phyloP scores from a whole-genome alignment of 2,888 invertebrate genomes.

The Ennomos fuscantarius region DNA sequence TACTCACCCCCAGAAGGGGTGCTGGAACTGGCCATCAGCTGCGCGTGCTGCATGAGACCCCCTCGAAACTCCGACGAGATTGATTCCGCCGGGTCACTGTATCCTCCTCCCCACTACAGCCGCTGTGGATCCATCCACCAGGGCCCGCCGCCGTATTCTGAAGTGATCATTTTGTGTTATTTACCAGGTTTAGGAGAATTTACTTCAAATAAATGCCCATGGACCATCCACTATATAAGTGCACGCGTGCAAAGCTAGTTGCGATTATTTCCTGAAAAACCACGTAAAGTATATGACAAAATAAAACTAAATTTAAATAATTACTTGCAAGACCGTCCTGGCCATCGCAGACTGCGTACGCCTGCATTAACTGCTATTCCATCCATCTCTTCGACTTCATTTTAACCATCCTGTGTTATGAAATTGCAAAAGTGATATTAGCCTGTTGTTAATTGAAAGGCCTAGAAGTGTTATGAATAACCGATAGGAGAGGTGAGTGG shows the following conservation, averaged over 20 bases:
- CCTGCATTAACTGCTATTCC: neutral
- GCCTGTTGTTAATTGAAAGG: too few relatives aligned
- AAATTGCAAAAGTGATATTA: too few relatives aligned
- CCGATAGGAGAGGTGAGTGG: too few relatives aligned
- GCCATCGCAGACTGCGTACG: too few relatives aligned
- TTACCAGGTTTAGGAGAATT: slow-evolving; percentile 7
- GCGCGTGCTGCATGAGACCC: slow-evolving; percentile 75
- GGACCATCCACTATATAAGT: neutral
- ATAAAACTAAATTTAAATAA: too few relatives aligned
- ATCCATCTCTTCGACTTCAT: slow-evolving; percentile 11
- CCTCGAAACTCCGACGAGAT: slow-evolving; percentile 88
- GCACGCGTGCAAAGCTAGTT: too few relatives aligned
- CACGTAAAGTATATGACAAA: too few relatives aligned
- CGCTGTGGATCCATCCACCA: slow-evolving; percentile 93
- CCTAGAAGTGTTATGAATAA: too few relatives aligned
- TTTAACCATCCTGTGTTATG: neutral
- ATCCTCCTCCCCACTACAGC: slow-evolving; percentile 93
- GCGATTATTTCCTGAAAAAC: too few relatives aligned
- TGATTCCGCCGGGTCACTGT: slow-evolving; percentile 92
- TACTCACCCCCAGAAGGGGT: slow-evolving; percentile 37
- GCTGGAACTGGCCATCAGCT: slow-evolving; percentile 33
- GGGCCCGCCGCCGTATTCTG: slow-evolving; percentile 93
- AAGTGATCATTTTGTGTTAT: slow-evolving; percentile 81
- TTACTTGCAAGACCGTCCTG: too few relatives aligned
- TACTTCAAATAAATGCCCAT: neutral